Evolutionary conservation across 2,113 vertebrate species (phyloP).

Genomic region (Anolis carolinensis): DNA sequence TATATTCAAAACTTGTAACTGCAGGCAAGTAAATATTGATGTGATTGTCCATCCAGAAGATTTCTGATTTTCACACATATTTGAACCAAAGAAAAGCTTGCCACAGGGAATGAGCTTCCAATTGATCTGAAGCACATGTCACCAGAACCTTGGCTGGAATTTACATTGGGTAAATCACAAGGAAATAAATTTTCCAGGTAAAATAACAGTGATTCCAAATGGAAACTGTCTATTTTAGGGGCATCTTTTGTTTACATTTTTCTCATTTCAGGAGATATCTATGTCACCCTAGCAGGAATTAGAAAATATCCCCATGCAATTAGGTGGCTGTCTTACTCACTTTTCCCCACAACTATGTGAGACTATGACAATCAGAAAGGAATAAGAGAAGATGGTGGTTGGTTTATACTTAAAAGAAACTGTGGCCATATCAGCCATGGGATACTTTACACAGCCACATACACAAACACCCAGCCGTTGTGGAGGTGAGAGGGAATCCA

Average conservation of each 20-base stretch:
- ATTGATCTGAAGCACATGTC: background rate
- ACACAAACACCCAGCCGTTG: too few relatives aligned
- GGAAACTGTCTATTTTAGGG: background rate
- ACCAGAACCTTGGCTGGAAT: background rate
- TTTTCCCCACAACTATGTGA: background rate
- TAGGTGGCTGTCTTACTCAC: background rate
- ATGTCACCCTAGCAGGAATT: background rate
- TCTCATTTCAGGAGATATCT: background rate
- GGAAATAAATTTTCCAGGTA: background rate
- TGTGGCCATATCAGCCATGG: too few relatives aligned
- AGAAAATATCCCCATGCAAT: background rate
- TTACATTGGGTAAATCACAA: background rate
- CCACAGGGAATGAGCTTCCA: background rate
- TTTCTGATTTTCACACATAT: background rate
- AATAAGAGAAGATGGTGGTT: background rate
- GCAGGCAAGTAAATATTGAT: background rate
- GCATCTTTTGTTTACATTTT: too few relatives aligned
- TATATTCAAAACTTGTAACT: background rate
- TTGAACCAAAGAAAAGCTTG: too few relatives aligned
- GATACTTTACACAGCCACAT: too few relatives aligned
- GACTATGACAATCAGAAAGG: constrained; percentile 29
- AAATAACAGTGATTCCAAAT: background rate
- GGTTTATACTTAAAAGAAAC: constrained; percentile 46
- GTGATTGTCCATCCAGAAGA: background rate
- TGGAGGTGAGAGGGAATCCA: too few relatives aligned